Conservation (phyloP, 2,113 vertebrate species). For the Gallinago jamesoni region DNA sequence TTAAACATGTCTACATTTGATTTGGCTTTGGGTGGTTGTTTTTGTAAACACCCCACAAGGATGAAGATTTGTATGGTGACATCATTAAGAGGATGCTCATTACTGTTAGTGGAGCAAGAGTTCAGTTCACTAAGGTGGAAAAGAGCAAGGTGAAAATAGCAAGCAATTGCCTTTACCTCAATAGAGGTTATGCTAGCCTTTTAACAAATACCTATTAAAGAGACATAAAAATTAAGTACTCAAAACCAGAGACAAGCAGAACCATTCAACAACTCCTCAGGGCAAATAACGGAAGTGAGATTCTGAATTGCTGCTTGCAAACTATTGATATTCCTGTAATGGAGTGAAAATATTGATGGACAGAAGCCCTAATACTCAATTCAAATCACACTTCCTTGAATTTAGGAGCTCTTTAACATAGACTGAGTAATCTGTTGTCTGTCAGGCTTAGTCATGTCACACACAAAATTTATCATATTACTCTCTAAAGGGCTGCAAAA, state of each 20-base stretch:
- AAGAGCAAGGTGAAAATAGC: background rate
- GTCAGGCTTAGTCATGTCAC: background rate
- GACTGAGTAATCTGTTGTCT: background rate
- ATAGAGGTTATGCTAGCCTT: background rate
- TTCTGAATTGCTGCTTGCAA: background rate
- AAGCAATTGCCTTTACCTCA: background rate
- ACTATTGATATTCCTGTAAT: background rate
- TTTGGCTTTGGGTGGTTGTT: background rate
- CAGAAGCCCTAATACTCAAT: background rate
- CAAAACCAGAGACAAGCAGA: background rate
- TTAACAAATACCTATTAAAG: background rate
- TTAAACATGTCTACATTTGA: background rate
- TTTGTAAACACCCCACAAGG: rapidly evolving
- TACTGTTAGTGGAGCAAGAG: background rate
- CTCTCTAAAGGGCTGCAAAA: background rate
- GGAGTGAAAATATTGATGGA: background rate
- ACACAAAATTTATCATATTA: background rate
- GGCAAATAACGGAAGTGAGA: background rate
- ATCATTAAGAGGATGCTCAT: background rate
- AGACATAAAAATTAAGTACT: background rate
- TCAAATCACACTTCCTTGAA: background rate
- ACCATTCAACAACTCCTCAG: background rate
- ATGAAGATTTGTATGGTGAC: background rate
- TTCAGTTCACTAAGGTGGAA: background rate
- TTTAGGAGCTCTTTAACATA: background rate